Evolutionary conservation across 2,797 vertebrate species (phyloP), one percentile per base, ranked within the genome.

Genomic region (Caiman crocodilus): DNA sequence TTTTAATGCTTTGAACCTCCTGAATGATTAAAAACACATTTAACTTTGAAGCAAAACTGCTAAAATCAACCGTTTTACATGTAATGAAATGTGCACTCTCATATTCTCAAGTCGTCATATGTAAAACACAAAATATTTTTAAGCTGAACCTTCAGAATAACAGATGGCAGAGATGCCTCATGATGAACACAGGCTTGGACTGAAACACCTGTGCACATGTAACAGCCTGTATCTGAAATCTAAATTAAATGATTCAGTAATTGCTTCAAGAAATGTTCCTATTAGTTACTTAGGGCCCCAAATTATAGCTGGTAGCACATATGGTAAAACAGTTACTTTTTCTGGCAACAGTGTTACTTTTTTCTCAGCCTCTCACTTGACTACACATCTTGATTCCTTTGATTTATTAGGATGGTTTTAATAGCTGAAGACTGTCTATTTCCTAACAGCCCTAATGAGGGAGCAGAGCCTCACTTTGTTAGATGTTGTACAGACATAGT

Each of bases 81-180:
- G 23, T 60, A 23, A 61, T 65, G 30, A 88, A 3, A 6, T 1
- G 1, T 14, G 50, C 81, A 26, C 56, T 3, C n/a, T 78, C 23
- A 17, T 4, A 7, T 7, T 50, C 3, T 56, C 35, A 5, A 5
- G 13, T 91, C 14, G 57, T 30, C 20, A 25, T 18, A 82, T 32
- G 15, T 7, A 35, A 67, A 15, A 14, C 14, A 42, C 4, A 79
- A 64, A 25, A 4, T 6, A 25, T 0, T 0, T 1, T 18, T 15
- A 77, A 90, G 5, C 3, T 21, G 84, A 82, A 84, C 17, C 23
- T 84, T 78, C 74, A 82, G n/a, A 88, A 73, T 14, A 79, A 42
- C 5, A 26, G 2, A 7, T 0, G 0, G 7, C 26, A 82, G 9
- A 17, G 10, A 50, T 13, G 26, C 26, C 13, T 88, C 21, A 30